phyloP scores from a whole-genome alignment of 1,140 invertebrate species.

The Physella acuta region DNA sequence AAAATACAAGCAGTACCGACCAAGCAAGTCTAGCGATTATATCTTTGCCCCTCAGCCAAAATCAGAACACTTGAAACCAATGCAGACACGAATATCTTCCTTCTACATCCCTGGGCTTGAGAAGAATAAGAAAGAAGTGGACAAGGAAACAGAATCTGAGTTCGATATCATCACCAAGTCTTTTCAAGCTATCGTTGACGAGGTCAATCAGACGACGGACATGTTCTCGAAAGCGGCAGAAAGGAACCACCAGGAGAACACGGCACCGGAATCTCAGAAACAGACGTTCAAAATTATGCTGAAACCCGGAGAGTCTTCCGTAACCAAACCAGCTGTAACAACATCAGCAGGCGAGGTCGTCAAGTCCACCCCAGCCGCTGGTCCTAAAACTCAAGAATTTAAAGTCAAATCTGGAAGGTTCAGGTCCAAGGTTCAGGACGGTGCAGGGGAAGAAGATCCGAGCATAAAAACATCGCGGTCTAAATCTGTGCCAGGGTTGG shows the following conservation, averaged over 20 bases:
- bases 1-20: conserved; percentile 29
- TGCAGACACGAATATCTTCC: conserved; percentile 25
- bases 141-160: conserved; percentile 46
- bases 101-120: conserved; percentile 29
- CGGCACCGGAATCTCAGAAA: conserved; percentile 22
- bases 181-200: conserved; percentile 50
- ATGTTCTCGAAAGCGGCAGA: conserved; percentile 23
- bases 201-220: conserved; percentile 40
- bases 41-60: conserved; percentile 1
- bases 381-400: conserved; percentile 16
- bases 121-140: conserved; percentile 34
- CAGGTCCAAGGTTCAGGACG: conserved; percentile 25
- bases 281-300: conserved; percentile 24
- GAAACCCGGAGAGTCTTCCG: conserved; percentile 3
- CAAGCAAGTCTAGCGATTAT: conserved; percentile 13
- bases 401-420: conserved; percentile 25
- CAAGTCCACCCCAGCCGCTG: conserved; percentile 7
- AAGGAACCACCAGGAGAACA: neutral
- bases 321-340: neutral
- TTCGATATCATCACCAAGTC: conserved; percentile 52
- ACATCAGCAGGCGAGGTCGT: neutral
- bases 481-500: conserved; percentile 27
- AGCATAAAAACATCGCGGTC: conserved; percentile 24
- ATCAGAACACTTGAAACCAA: conserved; percentile 19
- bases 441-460: conserved; percentile 24